These are phyloP conservation scores for Eulimnadia texana DNA, from an alignment of 1,140 invertebrate genomes.

Conservation along the genomic window DNA sequence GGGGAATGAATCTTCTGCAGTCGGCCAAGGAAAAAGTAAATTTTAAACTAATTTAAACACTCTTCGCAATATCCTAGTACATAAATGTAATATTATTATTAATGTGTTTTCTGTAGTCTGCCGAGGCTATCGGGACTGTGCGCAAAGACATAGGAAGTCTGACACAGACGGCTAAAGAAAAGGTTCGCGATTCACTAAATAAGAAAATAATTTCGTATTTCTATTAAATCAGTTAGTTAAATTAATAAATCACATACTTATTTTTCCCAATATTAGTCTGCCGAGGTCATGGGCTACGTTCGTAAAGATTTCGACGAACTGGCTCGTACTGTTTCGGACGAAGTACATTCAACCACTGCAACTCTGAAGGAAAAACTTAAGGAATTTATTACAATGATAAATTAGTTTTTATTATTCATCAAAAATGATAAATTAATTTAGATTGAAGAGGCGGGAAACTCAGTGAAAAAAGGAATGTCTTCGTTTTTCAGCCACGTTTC, in stretches of 20 bases:
- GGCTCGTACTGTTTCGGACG: constrained; percentile 47
- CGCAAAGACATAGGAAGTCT: constrained; percentile 59
- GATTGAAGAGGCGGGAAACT: constrained; percentile 39
- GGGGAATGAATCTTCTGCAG: not conserved
- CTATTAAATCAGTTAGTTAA: no score
- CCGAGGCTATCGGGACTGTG: constrained; percentile 54
- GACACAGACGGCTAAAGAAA: constrained; percentile 47
- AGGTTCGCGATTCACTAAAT: constrained; percentile 47
- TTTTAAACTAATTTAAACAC: no score
- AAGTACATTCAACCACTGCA: constrained; percentile 44
- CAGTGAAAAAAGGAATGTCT: constrained; percentile 51
- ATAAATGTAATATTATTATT: no score
- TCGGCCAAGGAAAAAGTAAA: not conserved
- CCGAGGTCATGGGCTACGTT: constrained; percentile 54
- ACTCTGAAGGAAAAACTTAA: constrained; percentile 50
- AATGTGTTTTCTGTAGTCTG: constrained; percentile 35
- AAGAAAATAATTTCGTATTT: no score
- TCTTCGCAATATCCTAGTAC: no score
- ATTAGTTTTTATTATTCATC: no score
- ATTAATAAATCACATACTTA: constrained; percentile 21
- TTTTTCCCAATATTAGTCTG: constrained; percentile 34
- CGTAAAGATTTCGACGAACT: constrained; percentile 59
- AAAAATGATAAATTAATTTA: constrained; percentile 46
- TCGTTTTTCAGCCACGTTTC: constrained; percentile 43
- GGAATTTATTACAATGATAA: constrained; percentile 29